These are phyloP conservation scores for Lepus timidus DNA, from an alignment of 2,113 vertebrate genomes.

Conservation along the genomic window DNA sequence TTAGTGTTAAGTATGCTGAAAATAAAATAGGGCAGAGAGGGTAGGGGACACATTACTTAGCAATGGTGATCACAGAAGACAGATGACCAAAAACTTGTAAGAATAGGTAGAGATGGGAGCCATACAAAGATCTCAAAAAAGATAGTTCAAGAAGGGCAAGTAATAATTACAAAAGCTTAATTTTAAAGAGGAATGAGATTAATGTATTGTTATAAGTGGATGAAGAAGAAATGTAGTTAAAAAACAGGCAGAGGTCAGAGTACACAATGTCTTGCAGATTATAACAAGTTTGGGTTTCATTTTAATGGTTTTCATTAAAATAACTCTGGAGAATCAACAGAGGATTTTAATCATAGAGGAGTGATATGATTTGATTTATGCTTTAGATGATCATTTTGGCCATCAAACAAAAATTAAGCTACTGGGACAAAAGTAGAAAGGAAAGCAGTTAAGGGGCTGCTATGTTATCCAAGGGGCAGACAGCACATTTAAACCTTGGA, in stretches of 20 bases:
- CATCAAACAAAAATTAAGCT: conserved; percentile 28
- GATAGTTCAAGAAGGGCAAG: neutral
- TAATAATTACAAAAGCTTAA: conserved; percentile 3
- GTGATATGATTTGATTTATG: neutral
- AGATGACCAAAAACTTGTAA: conserved; percentile 25
- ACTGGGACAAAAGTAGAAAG: neutral
- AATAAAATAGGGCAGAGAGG: neutral
- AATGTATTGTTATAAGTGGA: neutral
- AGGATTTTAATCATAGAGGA: conserved; percentile 11
- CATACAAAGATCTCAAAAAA: neutral
- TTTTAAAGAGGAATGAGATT: conserved; percentile 1
- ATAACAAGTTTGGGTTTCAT: conserved; percentile 21
- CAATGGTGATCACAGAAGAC: neutral
- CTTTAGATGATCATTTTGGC: neutral
- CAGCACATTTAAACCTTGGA: neutral
- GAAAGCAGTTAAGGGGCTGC: conserved; percentile 20
- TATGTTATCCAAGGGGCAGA: neutral
- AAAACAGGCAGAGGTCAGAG: conserved; percentile 1
- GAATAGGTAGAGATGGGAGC: neutral
- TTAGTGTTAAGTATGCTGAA: conserved; percentile 18
- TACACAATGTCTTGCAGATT: neutral
- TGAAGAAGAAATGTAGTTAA: neutral
- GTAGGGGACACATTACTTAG: neutral
- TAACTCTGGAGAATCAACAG: conserved; percentile 5
- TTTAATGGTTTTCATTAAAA: conserved; percentile 45